These are phyloP conservation scores for Crocodylus rhombifer DNA, from an alignment of 2,797 vertebrate species.

Conservation along the genomic window DNA sequence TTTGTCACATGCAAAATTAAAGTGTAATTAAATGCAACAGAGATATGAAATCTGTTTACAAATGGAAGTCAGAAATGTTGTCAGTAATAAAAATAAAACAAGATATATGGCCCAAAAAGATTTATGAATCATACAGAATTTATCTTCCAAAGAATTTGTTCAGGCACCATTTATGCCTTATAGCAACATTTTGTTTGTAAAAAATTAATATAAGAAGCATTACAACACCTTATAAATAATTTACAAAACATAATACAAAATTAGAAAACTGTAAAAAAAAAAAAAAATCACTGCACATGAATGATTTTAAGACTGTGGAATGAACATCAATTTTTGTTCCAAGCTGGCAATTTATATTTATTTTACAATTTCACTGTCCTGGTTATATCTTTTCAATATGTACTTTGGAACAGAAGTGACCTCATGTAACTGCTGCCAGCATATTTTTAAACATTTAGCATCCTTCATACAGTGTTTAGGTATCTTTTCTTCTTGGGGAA, in stretches of 20 bases:
- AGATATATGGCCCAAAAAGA: conserved; percentile 60
- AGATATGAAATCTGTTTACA: conserved; percentile 68
- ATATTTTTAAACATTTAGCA: conserved; percentile 74
- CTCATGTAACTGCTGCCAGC: conserved; percentile 66
- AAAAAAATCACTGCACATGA: conserved; percentile 77
- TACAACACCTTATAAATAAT: conserved; percentile 83
- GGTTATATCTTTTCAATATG: conserved; percentile 68
- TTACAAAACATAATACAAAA: conserved; percentile 85
- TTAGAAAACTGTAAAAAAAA: conserved; percentile 82
- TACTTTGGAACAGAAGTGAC: conserved; percentile 65
- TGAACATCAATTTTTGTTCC: conserved; percentile 73
- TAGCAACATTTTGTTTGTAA: conserved; percentile 81
- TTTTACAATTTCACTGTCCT: conserved; percentile 75
- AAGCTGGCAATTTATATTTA: conserved; percentile 71
- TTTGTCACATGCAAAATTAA: conserved; percentile 76
- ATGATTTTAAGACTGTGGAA: conserved; percentile 77
- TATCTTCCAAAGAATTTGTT: conserved; percentile 82
- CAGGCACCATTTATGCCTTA: conserved; percentile 81
- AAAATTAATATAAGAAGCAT: conserved; percentile 85
- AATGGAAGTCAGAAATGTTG: conserved; percentile 64
- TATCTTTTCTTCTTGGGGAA: conserved; percentile 67
- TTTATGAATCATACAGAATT: conserved; percentile 67
- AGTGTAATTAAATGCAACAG: conserved; percentile 59
- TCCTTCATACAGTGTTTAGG: conserved; percentile 64
- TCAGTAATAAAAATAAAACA: conserved; percentile 71